phyloP scores from a whole-genome alignment of 2,888 invertebrate species.

The Nephrotoma appendiculata region DNA sequence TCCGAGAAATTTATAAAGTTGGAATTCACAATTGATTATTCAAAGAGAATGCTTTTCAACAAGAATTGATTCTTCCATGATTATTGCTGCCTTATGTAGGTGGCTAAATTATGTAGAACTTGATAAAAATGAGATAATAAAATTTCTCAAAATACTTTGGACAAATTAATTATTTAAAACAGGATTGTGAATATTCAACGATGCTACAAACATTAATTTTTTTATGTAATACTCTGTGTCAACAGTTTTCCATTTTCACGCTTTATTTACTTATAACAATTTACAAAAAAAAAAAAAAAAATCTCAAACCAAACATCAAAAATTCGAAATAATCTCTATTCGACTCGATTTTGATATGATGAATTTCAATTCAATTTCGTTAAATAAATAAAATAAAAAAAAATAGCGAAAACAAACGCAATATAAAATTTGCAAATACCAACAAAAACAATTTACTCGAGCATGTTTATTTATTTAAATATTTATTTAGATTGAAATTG shows the following conservation, averaged over 20 bases:
- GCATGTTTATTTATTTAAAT: too few species aligned
- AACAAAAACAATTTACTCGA: background rate
- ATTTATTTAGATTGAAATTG: background rate
- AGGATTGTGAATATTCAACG: too few species aligned
- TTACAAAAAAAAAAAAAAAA: background rate
- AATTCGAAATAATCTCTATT: background rate
- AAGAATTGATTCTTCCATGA: too few species aligned
- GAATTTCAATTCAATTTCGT: background rate
- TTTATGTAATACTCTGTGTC: background rate
- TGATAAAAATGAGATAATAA: too few species aligned
- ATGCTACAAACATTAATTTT: too few species aligned
- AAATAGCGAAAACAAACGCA: background rate
- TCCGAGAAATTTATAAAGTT: too few species aligned
- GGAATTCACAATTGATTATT: too few species aligned
- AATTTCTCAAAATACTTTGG: too few species aligned
- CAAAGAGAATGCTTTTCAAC: too few species aligned
- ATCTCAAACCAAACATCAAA: background rate
- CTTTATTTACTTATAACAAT: background rate
- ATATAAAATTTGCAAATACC: background rate
- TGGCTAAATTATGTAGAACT: too few species aligned
- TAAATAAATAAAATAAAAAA: background rate
- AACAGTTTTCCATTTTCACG: background rate
- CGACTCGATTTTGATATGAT: background rate
- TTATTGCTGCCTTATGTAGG: too few species aligned
- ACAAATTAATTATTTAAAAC: too few species aligned